A percentile compares a stretch with the other conserved stretches of the same genome.
These are phyloP conservation scores for Falco rusticolus DNA, from an alignment of 2,797 vertebrate genomes.

Conservation along the genomic window DNA sequence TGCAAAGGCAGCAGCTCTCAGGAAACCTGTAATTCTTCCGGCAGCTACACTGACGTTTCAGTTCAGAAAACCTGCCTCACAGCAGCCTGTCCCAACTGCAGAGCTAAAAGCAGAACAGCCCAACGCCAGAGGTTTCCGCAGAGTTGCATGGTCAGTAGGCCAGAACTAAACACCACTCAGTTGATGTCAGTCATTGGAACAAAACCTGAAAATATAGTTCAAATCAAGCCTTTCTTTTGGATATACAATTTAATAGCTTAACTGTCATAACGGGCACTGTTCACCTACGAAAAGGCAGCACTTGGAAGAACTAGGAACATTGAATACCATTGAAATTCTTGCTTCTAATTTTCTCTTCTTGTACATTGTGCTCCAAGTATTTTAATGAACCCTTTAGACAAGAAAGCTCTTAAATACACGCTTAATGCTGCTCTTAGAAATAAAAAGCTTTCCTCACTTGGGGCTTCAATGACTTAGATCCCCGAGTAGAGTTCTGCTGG, in stretches of 20 bases:
- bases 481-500: neutral
- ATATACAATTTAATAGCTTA: neutral
- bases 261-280: neutral
- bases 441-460: neutral
- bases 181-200: neutral
- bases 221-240: neutral
- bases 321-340: neutral
- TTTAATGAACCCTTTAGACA: neutral
- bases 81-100: fast-evolving
- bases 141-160: neutral
- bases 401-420: neutral
- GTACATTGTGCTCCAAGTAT: neutral
- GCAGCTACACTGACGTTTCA: neutral
- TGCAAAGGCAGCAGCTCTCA: neutral
- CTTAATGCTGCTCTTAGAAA: neutral
- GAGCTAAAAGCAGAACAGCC: neutral
- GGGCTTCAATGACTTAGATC: neutral
- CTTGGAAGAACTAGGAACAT: neutral
- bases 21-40: neutral
- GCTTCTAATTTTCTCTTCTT: neutral
- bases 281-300: neutral
- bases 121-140: neutral
- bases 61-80: neutral
- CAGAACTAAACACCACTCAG: neutral
- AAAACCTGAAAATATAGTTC: neutral